Percentiles rank a stretch among this genome's conserved stretches.
Evolutionary conservation across 2,888 invertebrate species (phyloP).

Genomic region (Papilio gigon): DNA sequence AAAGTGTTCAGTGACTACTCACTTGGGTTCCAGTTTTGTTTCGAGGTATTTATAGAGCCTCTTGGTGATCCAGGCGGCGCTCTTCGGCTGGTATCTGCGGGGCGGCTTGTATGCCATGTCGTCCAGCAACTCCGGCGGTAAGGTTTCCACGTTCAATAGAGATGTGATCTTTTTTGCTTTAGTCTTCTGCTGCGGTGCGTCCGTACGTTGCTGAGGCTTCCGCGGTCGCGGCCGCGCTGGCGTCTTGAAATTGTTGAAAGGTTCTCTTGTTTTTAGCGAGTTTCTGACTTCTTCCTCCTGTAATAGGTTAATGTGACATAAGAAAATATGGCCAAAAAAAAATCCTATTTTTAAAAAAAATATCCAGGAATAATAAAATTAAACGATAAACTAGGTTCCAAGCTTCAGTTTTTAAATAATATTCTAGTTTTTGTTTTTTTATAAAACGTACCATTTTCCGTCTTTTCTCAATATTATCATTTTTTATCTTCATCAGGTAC

Average conservation of each 20-base stretch:
- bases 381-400: too few species aligned
- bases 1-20: conserved; percentile 46
- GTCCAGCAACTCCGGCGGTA: conserved; percentile 62
- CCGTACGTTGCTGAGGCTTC: conserved; percentile 44
- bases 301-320: conserved; percentile 21
- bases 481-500: conserved; percentile 61
- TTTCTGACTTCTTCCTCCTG: conserved; percentile 62
- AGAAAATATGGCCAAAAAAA: background rate
- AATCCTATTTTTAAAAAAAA: too few species aligned
- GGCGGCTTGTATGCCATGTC: conserved; percentile 75
- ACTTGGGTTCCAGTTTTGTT: conserved; percentile 70
- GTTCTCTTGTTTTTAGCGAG: conserved; percentile 53
- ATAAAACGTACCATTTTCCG: conserved; percentile 61
- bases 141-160: conserved; percentile 47
- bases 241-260: conserved; percentile 56
- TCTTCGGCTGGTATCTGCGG: conserved; percentile 64
- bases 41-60: conserved; percentile 70
- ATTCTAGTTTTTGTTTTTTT: too few species aligned
- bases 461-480: conserved; percentile 57
- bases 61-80: conserved; percentile 73
- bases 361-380: too few species aligned
- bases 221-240: conserved; percentile 55
- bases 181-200: conserved; percentile 49
- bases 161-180: conserved; percentile 52
- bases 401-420: too few species aligned